A percentile compares a stretch with the other conserved stretches of the same genome.
These are phyloP conservation scores for Molorchus minor DNA, from an alignment of 2,888 invertebrate species.

Conservation along the genomic window DNA sequence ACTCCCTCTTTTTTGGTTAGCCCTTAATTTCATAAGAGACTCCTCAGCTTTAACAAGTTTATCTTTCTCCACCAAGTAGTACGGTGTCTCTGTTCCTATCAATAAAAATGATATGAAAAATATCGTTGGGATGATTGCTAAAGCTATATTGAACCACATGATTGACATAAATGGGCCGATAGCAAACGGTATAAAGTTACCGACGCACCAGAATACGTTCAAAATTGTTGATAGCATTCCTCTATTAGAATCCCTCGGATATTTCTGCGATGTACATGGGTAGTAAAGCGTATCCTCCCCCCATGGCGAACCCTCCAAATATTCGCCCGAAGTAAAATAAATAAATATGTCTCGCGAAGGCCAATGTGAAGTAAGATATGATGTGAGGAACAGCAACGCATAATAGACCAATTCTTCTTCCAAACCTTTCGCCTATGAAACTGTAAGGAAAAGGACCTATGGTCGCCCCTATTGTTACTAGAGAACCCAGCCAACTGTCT, in stretches of 20 bases:
- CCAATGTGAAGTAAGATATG: conserved; percentile 39
- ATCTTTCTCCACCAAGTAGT: conserved; percentile 70
- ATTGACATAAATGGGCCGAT: conserved; percentile 78
- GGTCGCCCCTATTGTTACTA: conserved; percentile 62
- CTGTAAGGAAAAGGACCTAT: conserved; percentile 75
- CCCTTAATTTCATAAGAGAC: conserved; percentile 74
- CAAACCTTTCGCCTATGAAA: conserved; percentile 70
- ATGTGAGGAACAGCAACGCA: conserved; percentile 55
- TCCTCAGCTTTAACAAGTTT: conserved; percentile 69
- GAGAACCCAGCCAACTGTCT: conserved; percentile 65
- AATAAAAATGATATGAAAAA: conserved; percentile 74
- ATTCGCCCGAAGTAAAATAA: conserved; percentile 59
- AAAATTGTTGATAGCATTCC: conserved; percentile 75
- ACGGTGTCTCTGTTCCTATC: conserved; percentile 72
- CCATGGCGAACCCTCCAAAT: conserved; percentile 70
- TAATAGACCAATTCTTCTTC: conserved; percentile 73
- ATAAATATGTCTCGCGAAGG: conserved; percentile 39
- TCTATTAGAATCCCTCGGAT: conserved; percentile 76
- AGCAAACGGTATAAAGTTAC: conserved; percentile 73
- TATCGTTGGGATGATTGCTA: conserved; percentile 59
- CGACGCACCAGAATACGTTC: conserved; percentile 74
- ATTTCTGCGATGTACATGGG: conserved; percentile 90
- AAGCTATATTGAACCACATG: conserved; percentile 66
- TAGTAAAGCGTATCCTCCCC: conserved; percentile 75
- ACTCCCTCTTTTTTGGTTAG: too few relatives aligned